These are phyloP conservation scores for Rhineura floridana DNA, from an alignment of 2,113 vertebrate species.

Conservation along the genomic window DNA sequence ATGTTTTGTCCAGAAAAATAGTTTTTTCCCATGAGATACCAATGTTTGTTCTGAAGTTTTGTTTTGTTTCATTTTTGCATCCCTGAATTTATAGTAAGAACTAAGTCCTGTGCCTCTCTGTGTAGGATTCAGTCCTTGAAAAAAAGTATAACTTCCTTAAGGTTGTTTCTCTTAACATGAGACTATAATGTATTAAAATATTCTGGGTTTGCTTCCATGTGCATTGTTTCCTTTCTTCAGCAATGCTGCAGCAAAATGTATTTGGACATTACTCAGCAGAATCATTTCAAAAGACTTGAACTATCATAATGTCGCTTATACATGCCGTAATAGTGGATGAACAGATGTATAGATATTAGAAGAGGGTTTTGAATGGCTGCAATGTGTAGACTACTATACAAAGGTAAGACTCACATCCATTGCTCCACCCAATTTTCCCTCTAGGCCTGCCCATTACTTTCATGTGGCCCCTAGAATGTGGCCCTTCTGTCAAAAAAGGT, in stretches of 20 bases:
- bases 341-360: no score
- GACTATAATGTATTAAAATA: neutral
- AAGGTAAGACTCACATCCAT: no score
- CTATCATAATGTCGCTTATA: no score
- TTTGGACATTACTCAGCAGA: neutral
- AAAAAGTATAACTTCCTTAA: neutral
- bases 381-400: no score
- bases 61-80: no score
- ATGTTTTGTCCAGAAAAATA: neutral
- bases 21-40: neutral
- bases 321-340: no score
- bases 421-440: no score
- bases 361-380: no score
- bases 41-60: neutral
- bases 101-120: accelerated
- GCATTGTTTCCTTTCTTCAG: neutral
- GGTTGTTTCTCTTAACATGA: neutral
- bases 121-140: neutral
- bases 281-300: neutral
- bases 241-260: neutral
- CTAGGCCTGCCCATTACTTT: no score
- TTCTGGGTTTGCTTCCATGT: neutral
- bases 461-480: no score
- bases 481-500: no score
- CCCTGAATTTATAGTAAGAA: neutral